phyloP scores from a whole-genome alignment of 2,797 vertebrate species.

The Fratercula arctica region DNA sequence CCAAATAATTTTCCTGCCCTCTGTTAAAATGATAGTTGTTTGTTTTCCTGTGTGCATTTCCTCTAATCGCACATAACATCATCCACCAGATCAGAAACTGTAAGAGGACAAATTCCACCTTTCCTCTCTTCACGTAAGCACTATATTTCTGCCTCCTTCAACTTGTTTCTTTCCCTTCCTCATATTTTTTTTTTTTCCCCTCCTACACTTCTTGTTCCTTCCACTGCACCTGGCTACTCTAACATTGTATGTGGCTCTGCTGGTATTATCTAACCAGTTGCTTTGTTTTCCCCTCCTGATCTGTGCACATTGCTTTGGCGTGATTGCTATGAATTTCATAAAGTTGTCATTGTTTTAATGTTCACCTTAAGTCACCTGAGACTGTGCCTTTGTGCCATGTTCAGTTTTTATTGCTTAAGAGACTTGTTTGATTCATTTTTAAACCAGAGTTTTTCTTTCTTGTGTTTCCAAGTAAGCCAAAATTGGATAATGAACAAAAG shows the following conservation, averaged over 20 bases:
- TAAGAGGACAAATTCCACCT: conserved; percentile 68
- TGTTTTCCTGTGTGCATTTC: conserved; percentile 49
- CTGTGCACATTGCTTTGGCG: conserved; percentile 18
- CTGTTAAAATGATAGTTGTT: conserved; percentile 27
- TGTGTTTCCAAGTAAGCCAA: conserved; percentile 5
- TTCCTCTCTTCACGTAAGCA: conserved; percentile 74
- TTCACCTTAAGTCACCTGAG: background rate
- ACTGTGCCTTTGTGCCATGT: background rate
- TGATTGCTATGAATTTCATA: background rate
- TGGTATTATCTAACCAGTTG: background rate
- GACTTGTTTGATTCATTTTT: background rate
- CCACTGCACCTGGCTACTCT: conserved; percentile 3
- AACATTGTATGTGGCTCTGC: background rate
- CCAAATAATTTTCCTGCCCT: conserved; percentile 25
- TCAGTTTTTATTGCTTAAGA: conserved; percentile 12
- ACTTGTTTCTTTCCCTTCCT: background rate
- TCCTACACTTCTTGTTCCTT: background rate
- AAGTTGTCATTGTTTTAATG: background rate
- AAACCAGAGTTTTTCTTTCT: background rate
- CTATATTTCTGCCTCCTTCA: conserved; percentile 47
- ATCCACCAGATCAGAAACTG: conserved; percentile 58
- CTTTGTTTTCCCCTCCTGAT: background rate
- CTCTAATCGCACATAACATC: conserved; percentile 58
- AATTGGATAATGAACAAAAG: background rate
- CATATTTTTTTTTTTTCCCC: background rate